phyloP scores from a whole-genome alignment of 2,888 invertebrate species.

The Argyresthia goedartella region DNA sequence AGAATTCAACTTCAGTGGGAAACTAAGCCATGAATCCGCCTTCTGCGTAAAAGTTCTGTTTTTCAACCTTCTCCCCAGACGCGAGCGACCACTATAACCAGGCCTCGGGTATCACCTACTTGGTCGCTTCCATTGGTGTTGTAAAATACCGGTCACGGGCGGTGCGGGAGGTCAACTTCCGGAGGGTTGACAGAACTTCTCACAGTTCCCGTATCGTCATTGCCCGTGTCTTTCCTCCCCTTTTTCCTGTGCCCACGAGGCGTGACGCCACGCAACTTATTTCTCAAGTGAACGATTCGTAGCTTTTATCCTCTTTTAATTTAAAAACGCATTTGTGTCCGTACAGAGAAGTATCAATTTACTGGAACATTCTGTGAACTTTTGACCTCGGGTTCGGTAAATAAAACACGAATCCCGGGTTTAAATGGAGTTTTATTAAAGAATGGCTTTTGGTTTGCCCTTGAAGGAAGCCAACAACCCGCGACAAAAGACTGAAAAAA shows the following conservation, averaged over 20 bases:
- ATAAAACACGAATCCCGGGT: no score
- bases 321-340: neutral
- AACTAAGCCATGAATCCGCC: constrained; percentile 31
- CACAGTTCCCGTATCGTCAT: constrained; percentile 38
- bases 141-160: constrained; percentile 14
- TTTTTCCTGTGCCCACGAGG: constrained; percentile 57
- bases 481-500: neutral
- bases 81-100: constrained; percentile 18
- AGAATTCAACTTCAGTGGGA: constrained; percentile 21
- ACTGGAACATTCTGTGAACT: neutral
- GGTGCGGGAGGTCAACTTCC: constrained; percentile 28
- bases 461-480: neutral
- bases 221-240: constrained; percentile 44
- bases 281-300: constrained; percentile 30
- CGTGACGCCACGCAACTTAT: constrained; percentile 57
- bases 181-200: constrained; percentile 28
- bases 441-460: neutral
- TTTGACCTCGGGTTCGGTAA: no score
- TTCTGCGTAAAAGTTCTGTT: constrained; percentile 18
- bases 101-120: constrained; percentile 22
- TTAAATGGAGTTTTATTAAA: no score
- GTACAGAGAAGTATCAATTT: neutral
- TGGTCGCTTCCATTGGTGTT: constrained; percentile 13
- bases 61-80: constrained; percentile 28
- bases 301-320: neutral